phyloP scores from a whole-genome alignment of 1,140 invertebrate species.

The Caligus rogercresseyi region DNA sequence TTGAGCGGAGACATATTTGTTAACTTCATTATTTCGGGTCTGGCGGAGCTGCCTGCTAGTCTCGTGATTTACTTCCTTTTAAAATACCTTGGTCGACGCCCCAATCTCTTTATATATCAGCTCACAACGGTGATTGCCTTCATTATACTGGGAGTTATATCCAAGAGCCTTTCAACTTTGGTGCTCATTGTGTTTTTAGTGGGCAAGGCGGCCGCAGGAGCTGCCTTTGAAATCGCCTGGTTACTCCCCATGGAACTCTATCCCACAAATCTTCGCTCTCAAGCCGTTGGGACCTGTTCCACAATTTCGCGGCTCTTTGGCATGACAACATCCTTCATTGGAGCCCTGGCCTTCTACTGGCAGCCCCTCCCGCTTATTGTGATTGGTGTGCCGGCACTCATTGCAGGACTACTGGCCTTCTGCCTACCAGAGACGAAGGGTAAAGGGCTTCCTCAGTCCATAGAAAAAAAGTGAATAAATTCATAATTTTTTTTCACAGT shows the following conservation, averaged over 20 bases:
- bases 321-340: not conserved
- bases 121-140: not conserved
- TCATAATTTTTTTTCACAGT: no score
- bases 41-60: not conserved
- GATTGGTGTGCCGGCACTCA: slow-evolving; percentile 1
- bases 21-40: slow-evolving; percentile 1
- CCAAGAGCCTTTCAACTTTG: not conserved
- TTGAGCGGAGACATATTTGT: slow-evolving; percentile 1
- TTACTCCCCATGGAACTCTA: not conserved
- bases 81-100: not conserved
- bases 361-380: slow-evolving; percentile 10
- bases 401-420: not conserved
- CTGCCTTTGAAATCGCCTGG: slow-evolving; percentile 2
- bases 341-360: slow-evolving; percentile 1
- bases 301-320: not conserved
- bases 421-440: not conserved
- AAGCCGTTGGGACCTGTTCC: slow-evolving; percentile 12
- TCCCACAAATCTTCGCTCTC: slow-evolving; percentile 5
- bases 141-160: slow-evolving; percentile 1
- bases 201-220: not conserved
- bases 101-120: not conserved
- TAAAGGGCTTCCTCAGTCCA: slow-evolving; percentile 6
- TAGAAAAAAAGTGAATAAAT: no score
- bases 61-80: slow-evolving; percentile 5
- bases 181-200: not conserved